Evolutionary conservation across 2,888 invertebrate genomes (phyloP).

Genomic region (Zootermopsis nevadensis): DNA sequence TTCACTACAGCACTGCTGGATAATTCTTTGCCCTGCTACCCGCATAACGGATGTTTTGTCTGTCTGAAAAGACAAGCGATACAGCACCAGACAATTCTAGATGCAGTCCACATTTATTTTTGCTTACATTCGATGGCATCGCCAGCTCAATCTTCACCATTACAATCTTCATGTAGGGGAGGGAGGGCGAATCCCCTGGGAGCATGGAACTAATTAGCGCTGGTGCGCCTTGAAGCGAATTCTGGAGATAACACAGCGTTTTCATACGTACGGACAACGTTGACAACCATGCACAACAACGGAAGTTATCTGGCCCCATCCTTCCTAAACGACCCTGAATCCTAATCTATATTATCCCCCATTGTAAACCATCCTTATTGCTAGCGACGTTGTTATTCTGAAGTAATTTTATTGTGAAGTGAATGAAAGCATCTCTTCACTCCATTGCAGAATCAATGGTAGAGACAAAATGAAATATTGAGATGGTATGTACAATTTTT

Average conservation of each 20-base stretch:
- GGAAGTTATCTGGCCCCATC: not conserved
- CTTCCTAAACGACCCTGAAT: not conserved
- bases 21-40: no score
- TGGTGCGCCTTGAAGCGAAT: not conserved
- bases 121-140: not conserved
- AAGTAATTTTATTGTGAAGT: not conserved
- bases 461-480: not conserved
- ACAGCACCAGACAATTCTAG: not conserved
- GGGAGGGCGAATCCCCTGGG: not conserved
- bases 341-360: not conserved
- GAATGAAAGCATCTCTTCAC: not conserved
- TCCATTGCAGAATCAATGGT: not conserved
- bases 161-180: not conserved
- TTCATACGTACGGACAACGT: slow-evolving; percentile 1
- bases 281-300: not conserved
- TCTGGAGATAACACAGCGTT: not conserved
- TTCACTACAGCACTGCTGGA: no score
- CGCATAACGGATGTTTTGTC: no score
- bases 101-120: not conserved
- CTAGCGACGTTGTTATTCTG: not conserved
- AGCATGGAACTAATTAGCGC: not conserved
- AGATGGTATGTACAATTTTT: no score
- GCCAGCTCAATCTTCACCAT: not conserved
- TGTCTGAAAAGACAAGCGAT: no score
- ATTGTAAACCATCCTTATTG: not conserved